A percentile compares a stretch with the other conserved stretches of the same genome.
Evolutionary conservation across 2,113 vertebrate species (phyloP).

Genomic region (Microtus montanus): DNA sequence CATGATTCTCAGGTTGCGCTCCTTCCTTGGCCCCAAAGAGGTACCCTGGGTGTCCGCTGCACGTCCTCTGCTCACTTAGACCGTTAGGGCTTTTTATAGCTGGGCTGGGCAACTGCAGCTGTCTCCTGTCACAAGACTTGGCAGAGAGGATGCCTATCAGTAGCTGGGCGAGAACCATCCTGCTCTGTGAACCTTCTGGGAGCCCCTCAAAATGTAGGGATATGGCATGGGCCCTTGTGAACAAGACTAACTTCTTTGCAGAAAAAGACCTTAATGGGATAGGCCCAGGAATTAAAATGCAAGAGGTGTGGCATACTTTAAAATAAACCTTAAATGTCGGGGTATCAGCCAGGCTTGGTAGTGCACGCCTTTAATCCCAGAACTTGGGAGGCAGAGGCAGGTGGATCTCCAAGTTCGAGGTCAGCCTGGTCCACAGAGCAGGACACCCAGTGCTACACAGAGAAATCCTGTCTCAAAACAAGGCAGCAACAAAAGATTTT

Average conservation of each 20-base stretch:
- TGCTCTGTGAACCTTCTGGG: not conserved
- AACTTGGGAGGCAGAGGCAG: not conserved
- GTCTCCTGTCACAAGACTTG: conserved; percentile 47
- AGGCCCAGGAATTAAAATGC: not conserved
- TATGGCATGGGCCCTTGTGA: not conserved
- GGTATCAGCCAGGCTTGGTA: not conserved
- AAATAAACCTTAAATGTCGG: not conserved
- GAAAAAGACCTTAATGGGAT: not conserved
- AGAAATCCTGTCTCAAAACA: not conserved
- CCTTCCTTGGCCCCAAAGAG: not conserved
- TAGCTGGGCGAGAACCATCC: not conserved
- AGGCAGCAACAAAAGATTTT: not conserved
- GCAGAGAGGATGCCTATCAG: not conserved
- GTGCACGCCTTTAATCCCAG: not conserved
- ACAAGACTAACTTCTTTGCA: not conserved
- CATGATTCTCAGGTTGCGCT: conserved; percentile 66
- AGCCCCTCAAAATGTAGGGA: not conserved
- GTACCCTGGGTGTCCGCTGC: not conserved
- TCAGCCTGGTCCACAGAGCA: not conserved
- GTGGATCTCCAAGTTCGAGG: not conserved
- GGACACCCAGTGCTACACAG: not conserved
- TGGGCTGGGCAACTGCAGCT: conserved; percentile 23
- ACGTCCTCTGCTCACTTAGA: not conserved
- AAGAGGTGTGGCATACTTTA: not conserved
- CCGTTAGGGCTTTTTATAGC: conserved; percentile 54